These are phyloP conservation scores for Lamprotornis superbus DNA, from an alignment of 2,113 vertebrate genomes.

Conservation along the genomic window DNA sequence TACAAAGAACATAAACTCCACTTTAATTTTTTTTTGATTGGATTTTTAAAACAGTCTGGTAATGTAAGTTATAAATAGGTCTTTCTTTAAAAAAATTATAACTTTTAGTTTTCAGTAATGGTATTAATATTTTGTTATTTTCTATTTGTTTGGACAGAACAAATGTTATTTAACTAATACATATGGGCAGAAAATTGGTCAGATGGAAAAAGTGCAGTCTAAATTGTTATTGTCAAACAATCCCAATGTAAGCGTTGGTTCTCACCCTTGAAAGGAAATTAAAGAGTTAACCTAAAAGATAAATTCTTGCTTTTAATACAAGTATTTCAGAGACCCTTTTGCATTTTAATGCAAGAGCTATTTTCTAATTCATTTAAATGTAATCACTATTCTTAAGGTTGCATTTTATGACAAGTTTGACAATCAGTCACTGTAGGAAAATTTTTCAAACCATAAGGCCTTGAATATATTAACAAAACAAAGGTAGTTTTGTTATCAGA, in stretches of 20 bases:
- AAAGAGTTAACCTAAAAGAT: not conserved
- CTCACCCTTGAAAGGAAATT: not conserved
- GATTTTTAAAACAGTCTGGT: not conserved
- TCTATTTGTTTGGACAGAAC: not conserved
- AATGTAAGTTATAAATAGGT: not conserved
- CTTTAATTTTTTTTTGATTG: not conserved
- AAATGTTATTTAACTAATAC: not conserved
- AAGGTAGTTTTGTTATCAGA: not conserved
- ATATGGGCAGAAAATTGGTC: not conserved
- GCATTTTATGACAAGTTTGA: slow-evolving; percentile 23
- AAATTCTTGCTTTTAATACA: not conserved
- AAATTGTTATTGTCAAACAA: not conserved
- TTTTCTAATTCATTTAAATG: slow-evolving; percentile 17
- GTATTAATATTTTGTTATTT: not conserved
- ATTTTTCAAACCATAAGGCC: not conserved
- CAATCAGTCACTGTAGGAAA: not conserved
- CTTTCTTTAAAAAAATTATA: not conserved
- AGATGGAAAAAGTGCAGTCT: not conserved
- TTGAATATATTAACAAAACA: slow-evolving; percentile 27
- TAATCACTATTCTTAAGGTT: not conserved
- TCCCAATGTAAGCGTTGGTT: not conserved
- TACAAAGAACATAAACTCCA: not conserved
- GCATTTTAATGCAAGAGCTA: not conserved
- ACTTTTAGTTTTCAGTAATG: not conserved
- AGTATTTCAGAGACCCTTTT: not conserved